These are phyloP conservation scores for Propithecus deckenii DNA, from an alignment of 2,797 vertebrate genomes.

Conservation along the genomic window DNA sequence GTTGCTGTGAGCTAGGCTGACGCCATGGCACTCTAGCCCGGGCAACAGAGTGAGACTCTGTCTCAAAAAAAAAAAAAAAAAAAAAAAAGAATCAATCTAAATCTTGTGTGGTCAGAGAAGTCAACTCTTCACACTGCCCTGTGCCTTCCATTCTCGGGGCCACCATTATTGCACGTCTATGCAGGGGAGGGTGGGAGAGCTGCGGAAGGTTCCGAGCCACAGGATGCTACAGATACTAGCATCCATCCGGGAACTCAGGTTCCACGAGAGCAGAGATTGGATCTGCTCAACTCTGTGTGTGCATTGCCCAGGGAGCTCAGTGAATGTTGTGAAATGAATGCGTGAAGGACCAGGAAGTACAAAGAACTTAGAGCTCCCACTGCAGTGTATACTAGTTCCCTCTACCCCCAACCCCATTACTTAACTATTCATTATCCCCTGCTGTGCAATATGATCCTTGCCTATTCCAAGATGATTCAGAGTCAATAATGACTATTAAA, in stretches of 20 bases:
- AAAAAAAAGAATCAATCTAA: neutral
- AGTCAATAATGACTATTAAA: neutral
- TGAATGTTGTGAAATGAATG: neutral
- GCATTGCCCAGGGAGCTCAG: neutral
- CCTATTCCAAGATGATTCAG: neutral
- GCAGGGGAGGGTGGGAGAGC: no score
- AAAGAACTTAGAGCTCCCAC: neutral
- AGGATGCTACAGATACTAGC: neutral
- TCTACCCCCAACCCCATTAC: neutral
- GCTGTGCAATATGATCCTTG: neutral
- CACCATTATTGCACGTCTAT: neutral
- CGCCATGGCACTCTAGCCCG: no score
- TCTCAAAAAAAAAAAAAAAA: no score
- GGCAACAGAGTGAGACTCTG: no score
- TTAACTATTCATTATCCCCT: neutral
- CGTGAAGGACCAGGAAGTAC: neutral
- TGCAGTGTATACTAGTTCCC: neutral
- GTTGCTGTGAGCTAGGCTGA: no score
- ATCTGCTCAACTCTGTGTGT: neutral
- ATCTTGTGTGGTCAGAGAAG: neutral
- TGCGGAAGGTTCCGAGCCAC: neutral
- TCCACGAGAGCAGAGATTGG: neutral
- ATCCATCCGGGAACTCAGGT: neutral
- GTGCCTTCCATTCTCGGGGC: neutral
- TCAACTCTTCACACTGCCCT: neutral